phyloP scores from a whole-genome alignment of 2,888 invertebrate genomes.

The Chaitophorus viminalis region DNA sequence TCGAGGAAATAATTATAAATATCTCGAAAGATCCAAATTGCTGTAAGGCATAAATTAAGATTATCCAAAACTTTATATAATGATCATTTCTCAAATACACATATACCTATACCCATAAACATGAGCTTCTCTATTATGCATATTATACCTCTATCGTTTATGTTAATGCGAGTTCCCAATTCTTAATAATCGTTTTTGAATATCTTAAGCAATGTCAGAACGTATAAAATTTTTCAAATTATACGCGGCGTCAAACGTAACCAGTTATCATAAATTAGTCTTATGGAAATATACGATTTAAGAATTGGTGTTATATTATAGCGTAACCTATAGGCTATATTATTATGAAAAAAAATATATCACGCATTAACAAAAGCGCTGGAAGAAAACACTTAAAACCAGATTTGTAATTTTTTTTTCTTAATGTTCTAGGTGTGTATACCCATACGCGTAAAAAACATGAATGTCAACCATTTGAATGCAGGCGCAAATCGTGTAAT shows the following conservation, averaged over 20 bases:
- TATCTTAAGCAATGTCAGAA: neutral
- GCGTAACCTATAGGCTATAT: too few relatives aligned
- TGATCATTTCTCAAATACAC: neutral
- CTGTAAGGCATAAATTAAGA: neutral
- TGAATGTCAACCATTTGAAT: neutral
- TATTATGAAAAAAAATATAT: too few relatives aligned
- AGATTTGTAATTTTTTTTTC: neutral
- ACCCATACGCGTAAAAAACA: neutral
- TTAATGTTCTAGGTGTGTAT: neutral
- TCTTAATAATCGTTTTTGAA: neutral
- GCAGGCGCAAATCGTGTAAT: neutral
- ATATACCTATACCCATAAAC: neutral
- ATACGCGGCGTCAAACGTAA: neutral
- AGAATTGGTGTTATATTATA: too few relatives aligned
- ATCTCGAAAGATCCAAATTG: neutral
- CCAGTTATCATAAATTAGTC: too few relatives aligned
- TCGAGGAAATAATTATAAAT: neutral
- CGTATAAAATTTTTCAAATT: neutral
- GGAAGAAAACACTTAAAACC: too few relatives aligned
- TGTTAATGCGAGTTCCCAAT: neutral
- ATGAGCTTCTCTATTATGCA: neutral
- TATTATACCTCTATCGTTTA: neutral
- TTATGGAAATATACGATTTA: too few relatives aligned
- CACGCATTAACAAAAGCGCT: too few relatives aligned
- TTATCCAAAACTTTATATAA: neutral